These are phyloP conservation scores for Epizoanthus fatuus DNA, from an alignment of 92 coral and sea anemone genomes.

Conservation along the genomic window DNA sequence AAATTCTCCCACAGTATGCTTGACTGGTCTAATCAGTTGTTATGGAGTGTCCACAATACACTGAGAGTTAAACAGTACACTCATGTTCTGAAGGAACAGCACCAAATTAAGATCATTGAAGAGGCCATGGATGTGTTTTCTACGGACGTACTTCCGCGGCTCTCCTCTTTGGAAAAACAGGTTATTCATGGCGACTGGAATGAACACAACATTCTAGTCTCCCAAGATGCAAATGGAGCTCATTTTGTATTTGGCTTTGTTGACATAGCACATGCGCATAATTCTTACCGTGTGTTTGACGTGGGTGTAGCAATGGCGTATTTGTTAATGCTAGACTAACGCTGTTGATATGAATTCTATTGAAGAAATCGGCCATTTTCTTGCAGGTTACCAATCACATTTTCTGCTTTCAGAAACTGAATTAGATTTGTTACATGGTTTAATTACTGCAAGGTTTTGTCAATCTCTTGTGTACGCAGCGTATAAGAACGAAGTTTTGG, in stretches of 20 bases:
- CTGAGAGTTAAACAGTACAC: conserved; percentile 7
- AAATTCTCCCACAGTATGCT: conserved; percentile 20
- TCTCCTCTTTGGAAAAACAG: conserved; percentile 13
- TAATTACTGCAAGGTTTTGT: conserved; percentile 72
- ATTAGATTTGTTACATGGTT: conserved; percentile 47
- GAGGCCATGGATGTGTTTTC: conserved; percentile 11
- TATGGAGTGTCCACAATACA: conserved; percentile 21
- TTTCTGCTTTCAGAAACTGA: conserved; percentile 70
- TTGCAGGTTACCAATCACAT: conserved; percentile 74
- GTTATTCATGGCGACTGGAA: conserved; percentile 50
- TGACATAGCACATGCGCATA: conserved; percentile 74
- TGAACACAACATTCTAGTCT: conserved; percentile 31
- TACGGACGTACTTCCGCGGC: conserved; percentile 6
- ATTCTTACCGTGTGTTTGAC: conserved; percentile 73
- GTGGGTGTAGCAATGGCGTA: conserved; percentile 65
- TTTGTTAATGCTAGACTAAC: conserved; percentile 42
- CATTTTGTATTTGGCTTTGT: conserved; percentile 53
- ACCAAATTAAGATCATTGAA: conserved; percentile 3
- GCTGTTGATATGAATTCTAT: background rate
- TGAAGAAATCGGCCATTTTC: conserved; percentile 62
- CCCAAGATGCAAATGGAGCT: background rate
- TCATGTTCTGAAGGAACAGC: conserved; percentile 4
- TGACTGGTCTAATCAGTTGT: conserved; percentile 2
- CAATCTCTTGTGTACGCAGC: conserved; percentile 67
- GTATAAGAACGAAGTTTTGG: conserved; percentile 21